These are phyloP conservation scores for Phrixothrix hirtus DNA, from an alignment of 2,888 invertebrate species.

Conservation along the genomic window DNA sequence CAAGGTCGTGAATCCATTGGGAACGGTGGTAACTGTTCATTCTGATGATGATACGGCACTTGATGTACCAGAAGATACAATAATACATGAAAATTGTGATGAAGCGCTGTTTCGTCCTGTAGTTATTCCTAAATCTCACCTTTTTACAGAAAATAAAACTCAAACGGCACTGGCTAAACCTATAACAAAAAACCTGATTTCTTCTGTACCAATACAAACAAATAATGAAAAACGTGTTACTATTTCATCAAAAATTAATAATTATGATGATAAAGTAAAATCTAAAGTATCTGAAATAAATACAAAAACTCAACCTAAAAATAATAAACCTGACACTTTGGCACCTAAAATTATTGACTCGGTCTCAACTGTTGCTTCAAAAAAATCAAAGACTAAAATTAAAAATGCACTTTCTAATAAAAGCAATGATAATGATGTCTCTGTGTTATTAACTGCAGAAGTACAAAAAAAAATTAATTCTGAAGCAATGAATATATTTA, in stretches of 20 bases:
- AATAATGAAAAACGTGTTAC: slow-evolving; percentile 34
- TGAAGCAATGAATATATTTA: not conserved
- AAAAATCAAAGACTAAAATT: slow-evolving; percentile 5
- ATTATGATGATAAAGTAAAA: too few species aligned
- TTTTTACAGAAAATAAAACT: slow-evolving; percentile 41
- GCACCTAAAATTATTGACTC: not conserved
- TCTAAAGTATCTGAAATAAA: not conserved
- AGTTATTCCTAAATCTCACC: slow-evolving; percentile 58
- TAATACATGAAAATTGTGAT: slow-evolving; percentile 65
- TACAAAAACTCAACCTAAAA: not conserved
- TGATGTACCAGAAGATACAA: slow-evolving; percentile 42
- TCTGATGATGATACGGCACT: slow-evolving; percentile 54
- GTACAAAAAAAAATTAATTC: not conserved
- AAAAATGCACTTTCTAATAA: not conserved
- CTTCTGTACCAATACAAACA: too few species aligned
- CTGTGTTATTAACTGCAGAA: not conserved
- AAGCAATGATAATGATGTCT: not conserved
- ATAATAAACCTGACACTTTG: not conserved
- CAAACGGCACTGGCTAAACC: slow-evolving; percentile 37
- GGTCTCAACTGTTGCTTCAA: not conserved
- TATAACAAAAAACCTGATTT: not conserved
- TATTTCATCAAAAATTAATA: slow-evolving; percentile 3
- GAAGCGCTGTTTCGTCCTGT: slow-evolving; percentile 72
- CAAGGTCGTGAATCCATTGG: slow-evolving; percentile 77
- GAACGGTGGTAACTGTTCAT: slow-evolving; percentile 66